These are phyloP conservation scores for Drosophila vallismaia DNA, from an alignment of 2,888 invertebrate genomes.

Conservation along the genomic window DNA sequence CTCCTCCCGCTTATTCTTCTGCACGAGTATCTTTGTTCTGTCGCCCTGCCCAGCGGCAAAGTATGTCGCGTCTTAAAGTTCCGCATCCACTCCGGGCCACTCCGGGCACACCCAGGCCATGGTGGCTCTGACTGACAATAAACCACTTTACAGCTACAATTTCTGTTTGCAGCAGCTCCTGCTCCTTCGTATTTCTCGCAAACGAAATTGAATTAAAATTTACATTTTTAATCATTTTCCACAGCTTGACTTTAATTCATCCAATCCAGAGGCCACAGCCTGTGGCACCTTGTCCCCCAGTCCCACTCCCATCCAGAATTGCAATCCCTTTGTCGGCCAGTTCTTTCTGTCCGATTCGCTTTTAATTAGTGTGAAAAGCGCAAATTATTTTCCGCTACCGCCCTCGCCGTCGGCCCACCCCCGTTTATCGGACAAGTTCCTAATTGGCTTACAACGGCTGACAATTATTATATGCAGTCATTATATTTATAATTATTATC, in stretches of 20 bases:
- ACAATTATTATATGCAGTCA: constrained; percentile 63
- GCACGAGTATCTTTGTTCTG: constrained; percentile 42
- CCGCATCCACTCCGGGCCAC: constrained; percentile 16
- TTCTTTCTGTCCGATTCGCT: constrained; percentile 64
- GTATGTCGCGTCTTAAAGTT: constrained; percentile 69
- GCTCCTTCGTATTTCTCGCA: constrained; percentile 40
- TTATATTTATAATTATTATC: constrained; percentile 49
- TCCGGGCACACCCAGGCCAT: constrained; percentile 28
- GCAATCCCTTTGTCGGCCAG: constrained; percentile 64
- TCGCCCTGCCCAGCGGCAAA: constrained; percentile 71
- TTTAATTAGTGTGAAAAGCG: constrained; percentile 81
- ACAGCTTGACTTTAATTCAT: constrained; percentile 63
- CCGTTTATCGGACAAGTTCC: constrained; percentile 24
- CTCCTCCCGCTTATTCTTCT: constrained; percentile 28
- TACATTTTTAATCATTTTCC: constrained; percentile 78
- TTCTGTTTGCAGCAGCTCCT: constrained; percentile 35
- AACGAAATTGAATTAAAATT: constrained; percentile 80
- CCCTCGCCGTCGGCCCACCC: not conserved
- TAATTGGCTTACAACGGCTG: constrained; percentile 77
- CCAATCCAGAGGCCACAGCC: constrained; percentile 8
- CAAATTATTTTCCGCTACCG: constrained; percentile 64
- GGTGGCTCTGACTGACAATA: constrained; percentile 62
- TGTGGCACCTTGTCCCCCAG: constrained; percentile 15
- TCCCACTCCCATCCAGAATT: constrained; percentile 13
- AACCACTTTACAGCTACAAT: constrained; percentile 76